Evolutionary conservation across 2,113 vertebrate genomes (phyloP), one percentile per base, ranked within the genome.

Genomic region (Centropus bengalensis): DNA sequence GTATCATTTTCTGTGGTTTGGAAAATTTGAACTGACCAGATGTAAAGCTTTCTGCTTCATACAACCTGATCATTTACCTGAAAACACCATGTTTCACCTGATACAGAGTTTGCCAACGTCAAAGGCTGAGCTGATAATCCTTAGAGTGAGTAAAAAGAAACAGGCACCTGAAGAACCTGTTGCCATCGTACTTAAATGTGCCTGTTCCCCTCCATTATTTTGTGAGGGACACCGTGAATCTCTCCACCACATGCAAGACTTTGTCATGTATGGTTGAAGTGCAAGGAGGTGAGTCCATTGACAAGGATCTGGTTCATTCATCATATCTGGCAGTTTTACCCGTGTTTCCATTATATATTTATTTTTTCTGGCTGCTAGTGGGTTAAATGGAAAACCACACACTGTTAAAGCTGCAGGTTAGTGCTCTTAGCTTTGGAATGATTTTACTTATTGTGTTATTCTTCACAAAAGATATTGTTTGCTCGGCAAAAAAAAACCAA

Each of bases 401-500:
- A 9, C 32, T 82, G 27, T 62, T 92, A 33, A 67, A 73, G 32
- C n/a, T 82, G 42, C 75, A 94, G 71, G 82, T 93, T 51, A 82
- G 59, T 27, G 33, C 71, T 82, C 55, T 67, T 78, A 76, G 77
- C 64, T 71, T 92, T 78, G 74, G 62, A 68, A 79, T 49, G 74
- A 24, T 89, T 93, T 82, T 89, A 2, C 78, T 82, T 80, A 58
- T 42, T 40, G 9, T 89, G 24, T 45, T 83, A 8, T 78, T 91
- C 45, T 79, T 51, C 40, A 59, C 78, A 70, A 95, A 94, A 62
- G 85, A 68, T 42, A 74, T 38, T 87, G 87, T 91, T 91, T 91
- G 19, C 82, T 55, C 45, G 42, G 55, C n/a, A 8, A 33, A 40
- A 58, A 47, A 86, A 56, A 18, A 2, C 0, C 76, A 40, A 96